Base-by-base conservation (phyloP, 2,113 vertebrate species). In the Typhlomys cinereus region DNA sequence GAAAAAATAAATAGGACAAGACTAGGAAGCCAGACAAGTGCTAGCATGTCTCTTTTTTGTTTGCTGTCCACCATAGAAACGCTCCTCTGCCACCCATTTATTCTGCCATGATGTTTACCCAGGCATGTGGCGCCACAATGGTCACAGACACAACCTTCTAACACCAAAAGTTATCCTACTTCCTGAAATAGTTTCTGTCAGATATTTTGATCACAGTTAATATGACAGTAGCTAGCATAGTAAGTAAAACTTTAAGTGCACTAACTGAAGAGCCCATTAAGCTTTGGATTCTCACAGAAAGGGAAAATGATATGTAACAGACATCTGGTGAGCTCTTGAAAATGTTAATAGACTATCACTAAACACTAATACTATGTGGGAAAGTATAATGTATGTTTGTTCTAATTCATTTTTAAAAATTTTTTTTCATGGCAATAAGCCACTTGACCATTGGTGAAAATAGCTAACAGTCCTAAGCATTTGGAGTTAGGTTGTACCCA, bases 391-490 rank as follows among this genome's bases (percentile, higher is more conserved):
- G 25, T 14, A 48, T 29, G 20, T n/a, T 71, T 39, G 21, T 67
- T 91, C 31, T 52, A 52, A 80, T 81, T 79, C 31, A n/a, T 91
- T 66, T 84, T 79, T 70, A 79, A 41, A 41, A 89, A 21, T 36
- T 74, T 61, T 13, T 7, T 18, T 66, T 76, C 29, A 44, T 15
- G 78, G 34, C 46, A 81, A 52, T 62, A 34, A 44, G 9, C 52
- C 44, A n/a, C 74, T 50, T 62, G 25, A 57, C 11, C 36, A 25
- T 66, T 73, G 66, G 7, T 76, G 13, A 94, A 91, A 74, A 23
- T 78, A 59, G 3, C 44, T 62, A 73, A 31, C 21, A 85, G 34
- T 29, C 29, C n/a, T 57, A 39, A 46, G 15, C 27, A 9, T 80
- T 80, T 93, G 66, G 21, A 91, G 59, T 52, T 79, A n/a, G 4